Evolutionary conservation across 2,113 vertebrate species (phyloP), one percentile per base, ranked within the genome.

Genomic region (Nothobranchius kuhntae): DNA sequence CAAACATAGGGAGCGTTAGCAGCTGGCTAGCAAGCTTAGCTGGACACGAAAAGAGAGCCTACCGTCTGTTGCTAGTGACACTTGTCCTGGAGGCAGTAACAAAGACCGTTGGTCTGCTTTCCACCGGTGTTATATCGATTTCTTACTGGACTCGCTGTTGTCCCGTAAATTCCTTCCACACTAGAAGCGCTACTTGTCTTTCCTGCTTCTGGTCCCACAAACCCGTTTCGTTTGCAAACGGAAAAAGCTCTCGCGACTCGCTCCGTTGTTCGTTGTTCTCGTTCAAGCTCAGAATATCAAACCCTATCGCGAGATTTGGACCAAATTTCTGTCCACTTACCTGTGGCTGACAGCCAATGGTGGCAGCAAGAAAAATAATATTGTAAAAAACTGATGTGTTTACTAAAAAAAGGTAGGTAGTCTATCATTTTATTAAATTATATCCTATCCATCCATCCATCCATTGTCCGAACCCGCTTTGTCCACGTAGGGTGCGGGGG

Each of bases 271-370:
- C 59, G 4, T 47, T 53, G 71, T 9, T 91, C 86, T 71, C 83
- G 83, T 81, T 83, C 67, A 68, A 53, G 66, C 52, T 85, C 77
- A 36, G 24, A 80, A 80, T 83, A 89, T 89, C 74, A 87, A 87
- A 91, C 75, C 0, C 0, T 12, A 82, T 92, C 91, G 91, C 91
- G 91, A 92, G 84, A 91, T 76, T 72, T 0, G 9, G 2, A 44
- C 44, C 40, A 26, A 15, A 11, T 9, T n/a, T 42, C 26, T 40
- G 30, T 30, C 30, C 30, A 30, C 30, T 30, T 30, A 30, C 30
- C 30, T 3, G 30, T 30, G 30, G 30, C 30, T 30, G 30, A 4
- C 30, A 30, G 30, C 30, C 30, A 30, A 30, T 30, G 30, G 30
- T 30, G 30, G 30, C 4, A 30, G 30, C 30, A 30, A 30, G 30